Conservation (phyloP, 2,888 invertebrate species). For the Apamea epomidion region DNA sequence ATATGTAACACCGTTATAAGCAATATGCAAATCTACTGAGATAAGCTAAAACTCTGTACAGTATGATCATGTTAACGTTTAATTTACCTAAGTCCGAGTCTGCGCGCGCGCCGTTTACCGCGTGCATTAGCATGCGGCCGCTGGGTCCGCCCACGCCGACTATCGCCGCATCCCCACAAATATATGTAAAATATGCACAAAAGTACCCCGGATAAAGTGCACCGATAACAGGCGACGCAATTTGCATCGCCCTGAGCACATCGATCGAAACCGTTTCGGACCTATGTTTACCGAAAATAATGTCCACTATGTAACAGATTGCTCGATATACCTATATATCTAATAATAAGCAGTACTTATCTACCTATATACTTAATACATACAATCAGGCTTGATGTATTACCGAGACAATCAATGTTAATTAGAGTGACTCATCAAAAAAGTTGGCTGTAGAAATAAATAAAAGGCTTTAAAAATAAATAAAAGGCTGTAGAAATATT, state of each 20-base stretch:
- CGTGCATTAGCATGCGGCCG: constrained; percentile 83
- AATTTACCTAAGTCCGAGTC: constrained; percentile 76
- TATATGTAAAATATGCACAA: constrained; percentile 89
- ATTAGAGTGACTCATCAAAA: constrained; percentile 50
- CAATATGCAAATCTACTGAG: constrained; percentile 18
- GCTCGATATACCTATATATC: constrained; percentile 55
- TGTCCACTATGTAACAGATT: constrained; percentile 62
- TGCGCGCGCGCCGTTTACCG: constrained; percentile 75
- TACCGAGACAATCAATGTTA: constrained; percentile 37
- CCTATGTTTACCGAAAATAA: constrained; percentile 85
- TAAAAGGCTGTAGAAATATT: constrained; percentile 36
- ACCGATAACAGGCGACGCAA: constrained; percentile 87
- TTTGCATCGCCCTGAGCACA: constrained; percentile 86
- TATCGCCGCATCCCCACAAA: constrained; percentile 85
- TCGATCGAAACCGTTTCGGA: constrained; percentile 79
- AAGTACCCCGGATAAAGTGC: constrained; percentile 88
- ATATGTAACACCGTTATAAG: not conserved
- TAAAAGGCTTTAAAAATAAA: constrained; percentile 22
- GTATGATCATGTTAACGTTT: constrained; percentile 59
- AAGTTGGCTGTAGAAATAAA: not conserved
- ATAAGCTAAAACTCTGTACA: constrained; percentile 46
- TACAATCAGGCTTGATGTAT: constrained; percentile 30
- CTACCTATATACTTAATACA: constrained; percentile 6
- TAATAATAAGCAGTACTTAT: constrained; percentile 46
- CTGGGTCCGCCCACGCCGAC: constrained; percentile 83